Percentiles rank a stretch among this genome's conserved stretches.
Evolutionary conservation across 2,113 vertebrate species (phyloP).

Genomic region (Kryptolebias marmoratus): DNA sequence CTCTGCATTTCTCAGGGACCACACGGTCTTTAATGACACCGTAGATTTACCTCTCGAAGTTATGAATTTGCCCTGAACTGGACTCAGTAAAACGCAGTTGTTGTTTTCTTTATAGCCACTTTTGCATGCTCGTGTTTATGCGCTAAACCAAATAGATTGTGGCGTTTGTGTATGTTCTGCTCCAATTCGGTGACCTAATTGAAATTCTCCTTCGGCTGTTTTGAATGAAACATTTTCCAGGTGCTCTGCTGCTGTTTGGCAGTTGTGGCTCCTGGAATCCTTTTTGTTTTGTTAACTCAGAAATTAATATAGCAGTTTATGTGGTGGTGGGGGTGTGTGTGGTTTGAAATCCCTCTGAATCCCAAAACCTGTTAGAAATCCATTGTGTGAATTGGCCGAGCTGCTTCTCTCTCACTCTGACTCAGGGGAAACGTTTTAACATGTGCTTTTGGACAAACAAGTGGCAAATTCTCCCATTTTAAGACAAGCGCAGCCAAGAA

Average conservation of each 20-base stretch:
- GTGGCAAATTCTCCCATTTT: neutral
- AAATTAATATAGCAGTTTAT: slow-evolving; percentile 23
- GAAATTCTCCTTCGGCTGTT: slow-evolving; percentile 1
- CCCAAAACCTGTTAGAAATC: slow-evolving; percentile 25
- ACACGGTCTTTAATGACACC: neutral
- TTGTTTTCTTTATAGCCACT: neutral
- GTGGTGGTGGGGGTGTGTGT: neutral
- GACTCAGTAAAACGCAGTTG: too few species aligned
- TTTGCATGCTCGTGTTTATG: too few species aligned
- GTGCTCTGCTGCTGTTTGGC: neutral
- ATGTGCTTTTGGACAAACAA: slow-evolving; percentile 11
- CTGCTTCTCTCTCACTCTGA: slow-evolving; percentile 5
- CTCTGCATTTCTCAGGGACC: slow-evolving; percentile 2
- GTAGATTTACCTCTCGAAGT: slow-evolving; percentile 10
- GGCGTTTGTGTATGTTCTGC: neutral
- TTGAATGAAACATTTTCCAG: slow-evolving; percentile 19
- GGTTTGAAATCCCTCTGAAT: slow-evolving; percentile 21
- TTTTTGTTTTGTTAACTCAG: neutral
- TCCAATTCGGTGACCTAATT: slow-evolving; percentile 7
- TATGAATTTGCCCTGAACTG: neutral
- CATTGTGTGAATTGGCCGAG: slow-evolving; percentile 15
- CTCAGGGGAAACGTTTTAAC: neutral
- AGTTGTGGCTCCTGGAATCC: slow-evolving; percentile 11
- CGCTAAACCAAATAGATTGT: neutral
- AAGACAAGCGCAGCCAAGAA: slow-evolving; percentile 15